Percentiles rank a stretch among this genome's conserved stretches.
These are phyloP conservation scores for Bubalus kerabau DNA, from an alignment of 2,113 vertebrate species.

Conservation along the genomic window DNA sequence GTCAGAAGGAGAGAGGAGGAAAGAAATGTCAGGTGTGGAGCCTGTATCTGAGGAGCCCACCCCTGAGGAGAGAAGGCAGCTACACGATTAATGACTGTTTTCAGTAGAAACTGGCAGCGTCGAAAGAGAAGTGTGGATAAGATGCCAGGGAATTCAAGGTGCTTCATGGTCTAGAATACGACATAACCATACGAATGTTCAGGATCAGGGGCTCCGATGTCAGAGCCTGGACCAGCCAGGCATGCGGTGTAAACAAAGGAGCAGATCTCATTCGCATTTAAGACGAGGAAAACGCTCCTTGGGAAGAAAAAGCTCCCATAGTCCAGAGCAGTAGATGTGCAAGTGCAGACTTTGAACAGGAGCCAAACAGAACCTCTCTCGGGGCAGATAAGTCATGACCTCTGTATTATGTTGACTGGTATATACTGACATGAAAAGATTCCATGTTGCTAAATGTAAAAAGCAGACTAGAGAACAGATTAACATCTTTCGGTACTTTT, in stretches of 20 bases:
- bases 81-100: accelerated
- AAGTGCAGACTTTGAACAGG: not conserved
- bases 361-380: not conserved
- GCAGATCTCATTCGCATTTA: not conserved
- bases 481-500: not conserved
- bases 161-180: not conserved
- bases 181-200: not conserved
- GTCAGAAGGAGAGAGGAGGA: not conserved
- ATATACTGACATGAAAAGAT: not conserved
- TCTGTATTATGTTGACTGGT: not conserved
- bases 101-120: not conserved
- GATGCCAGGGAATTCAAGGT: too few relatives aligned
- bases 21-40: not conserved
- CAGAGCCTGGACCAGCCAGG: not conserved
- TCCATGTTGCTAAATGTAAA: not conserved
- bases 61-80: not conserved
- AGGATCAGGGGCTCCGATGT: not conserved
- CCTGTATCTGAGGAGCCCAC: not conserved
- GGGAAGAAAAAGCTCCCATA: accelerated
- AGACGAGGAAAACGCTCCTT: not conserved
- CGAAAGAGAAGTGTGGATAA: accelerated
- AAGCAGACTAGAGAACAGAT: not conserved
- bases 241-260: not conserved
- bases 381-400: not conserved
- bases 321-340: not conserved